Percentiles rank a stretch among this genome's conserved stretches.
Evolutionary conservation across 1,140 invertebrate species (phyloP).

Genomic region (Acromyrmex echinatior): DNA sequence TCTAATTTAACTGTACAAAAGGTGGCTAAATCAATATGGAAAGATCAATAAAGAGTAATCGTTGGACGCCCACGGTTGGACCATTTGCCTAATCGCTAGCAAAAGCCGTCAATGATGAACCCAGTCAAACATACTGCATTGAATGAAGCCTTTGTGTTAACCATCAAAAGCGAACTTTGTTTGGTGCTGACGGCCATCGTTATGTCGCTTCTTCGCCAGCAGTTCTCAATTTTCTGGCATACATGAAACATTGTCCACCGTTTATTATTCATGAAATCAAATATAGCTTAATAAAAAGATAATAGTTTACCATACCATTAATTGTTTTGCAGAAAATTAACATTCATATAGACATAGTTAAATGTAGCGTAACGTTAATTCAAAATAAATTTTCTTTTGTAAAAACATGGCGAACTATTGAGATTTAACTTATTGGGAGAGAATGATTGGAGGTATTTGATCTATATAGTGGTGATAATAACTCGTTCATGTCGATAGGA

Average conservation of each 20-base stretch:
- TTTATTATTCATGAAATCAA: constrained; percentile 15
- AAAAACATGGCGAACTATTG: not conserved
- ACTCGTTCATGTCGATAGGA: not conserved
- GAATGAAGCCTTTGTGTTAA: constrained; percentile 55
- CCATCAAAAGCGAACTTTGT: constrained; percentile 58
- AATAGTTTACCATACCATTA: not conserved
- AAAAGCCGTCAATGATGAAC: constrained; percentile 55
- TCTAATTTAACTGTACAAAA: constrained; percentile 35
- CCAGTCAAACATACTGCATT: constrained; percentile 51
- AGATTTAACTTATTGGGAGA: constrained; percentile 16
- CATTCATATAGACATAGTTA: not conserved
- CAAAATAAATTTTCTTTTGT: not conserved
- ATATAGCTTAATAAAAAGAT: not conserved
- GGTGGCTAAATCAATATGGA: constrained; percentile 44
- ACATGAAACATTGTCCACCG: not conserved
- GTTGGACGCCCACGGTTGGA: not conserved
- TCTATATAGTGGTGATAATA: not conserved
- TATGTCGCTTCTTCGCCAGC: constrained; percentile 33
- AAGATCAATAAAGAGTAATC: constrained; percentile 60
- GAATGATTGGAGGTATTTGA: constrained; percentile 2
- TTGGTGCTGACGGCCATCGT: constrained; percentile 4
- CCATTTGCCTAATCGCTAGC: constrained; percentile 56
- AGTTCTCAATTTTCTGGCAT: constrained; percentile 36
- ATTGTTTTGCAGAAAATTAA: not conserved
- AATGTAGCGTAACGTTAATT: not conserved